These are phyloP conservation scores for Ciconia boyciana DNA, from an alignment of 2,113 vertebrate genomes.

Conservation along the genomic window DNA sequence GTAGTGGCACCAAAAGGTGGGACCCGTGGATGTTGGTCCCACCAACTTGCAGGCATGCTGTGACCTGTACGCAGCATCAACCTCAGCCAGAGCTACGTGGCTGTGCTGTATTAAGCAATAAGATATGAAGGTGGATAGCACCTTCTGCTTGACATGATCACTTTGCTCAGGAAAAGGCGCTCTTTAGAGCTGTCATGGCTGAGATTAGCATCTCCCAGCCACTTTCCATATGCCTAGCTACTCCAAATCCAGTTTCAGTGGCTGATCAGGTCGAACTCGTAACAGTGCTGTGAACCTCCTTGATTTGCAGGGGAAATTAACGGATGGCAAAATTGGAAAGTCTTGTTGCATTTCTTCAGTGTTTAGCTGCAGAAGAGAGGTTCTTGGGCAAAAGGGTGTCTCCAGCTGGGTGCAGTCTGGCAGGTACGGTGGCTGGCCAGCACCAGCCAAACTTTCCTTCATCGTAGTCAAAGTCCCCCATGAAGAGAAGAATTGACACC, in stretches of 20 bases:
- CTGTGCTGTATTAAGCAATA: neutral
- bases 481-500: neutral
- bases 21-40: neutral
- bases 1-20: neutral
- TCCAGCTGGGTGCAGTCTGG: neutral
- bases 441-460: neutral
- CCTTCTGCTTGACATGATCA: neutral
- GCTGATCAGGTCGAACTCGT: neutral
- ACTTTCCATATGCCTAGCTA: neutral
- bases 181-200: neutral
- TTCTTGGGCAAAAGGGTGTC: neutral
- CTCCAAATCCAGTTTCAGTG: neutral
- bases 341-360: neutral
- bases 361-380: neutral
- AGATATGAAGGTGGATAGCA: neutral
- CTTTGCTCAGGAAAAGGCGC: neutral
- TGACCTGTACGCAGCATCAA: neutral
- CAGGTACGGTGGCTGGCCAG: neutral
- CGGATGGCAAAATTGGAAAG: neutral
- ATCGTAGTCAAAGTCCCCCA: neutral
- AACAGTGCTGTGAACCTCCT: neutral
- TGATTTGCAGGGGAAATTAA: neutral
- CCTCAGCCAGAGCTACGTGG: rapidly evolving
- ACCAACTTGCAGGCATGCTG: neutral
- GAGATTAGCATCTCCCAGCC: neutral